Evolutionary conservation across 2,888 invertebrate species (phyloP), one percentile per base, ranked within the genome.

Genomic region (Apamea monoglypha): DNA sequence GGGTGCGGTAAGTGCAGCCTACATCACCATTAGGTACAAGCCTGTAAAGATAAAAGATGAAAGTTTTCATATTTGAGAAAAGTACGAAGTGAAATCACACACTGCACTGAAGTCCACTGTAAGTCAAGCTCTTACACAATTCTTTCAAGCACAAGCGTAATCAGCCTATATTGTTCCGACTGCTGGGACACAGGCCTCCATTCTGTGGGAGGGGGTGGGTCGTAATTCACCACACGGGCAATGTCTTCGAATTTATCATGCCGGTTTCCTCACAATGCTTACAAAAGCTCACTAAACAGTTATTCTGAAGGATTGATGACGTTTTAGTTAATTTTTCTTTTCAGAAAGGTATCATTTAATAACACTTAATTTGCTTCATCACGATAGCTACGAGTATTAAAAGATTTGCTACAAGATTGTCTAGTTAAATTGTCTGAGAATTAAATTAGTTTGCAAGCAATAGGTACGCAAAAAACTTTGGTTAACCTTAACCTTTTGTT

Each of bases 401-500:
- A 80, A 82, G 44, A 69, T 80, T 69, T 61, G 61, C 61, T 67
- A 71, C 21, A 71, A 82, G 66, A 56, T 63, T 40, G 47, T 21
- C 67, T 25, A 61, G 59, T 44, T 59, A 67, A 76, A 84, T 47
- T 68, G 36, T 56, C 64, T 70, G 47, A 70, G 75, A 84, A 72
- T 71, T 36, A 77, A 50, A 80, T 81, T 76, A 76, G 32, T n/a
- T 61, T 61, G 25, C 61, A 81, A 81, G 32, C 2, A 72, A 53
- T 59, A 64, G 69, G 56, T 66, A 18, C 74, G 61, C 66, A 82
- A 86, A 85, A 83, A 86, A 75, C 36, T 44, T 56, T 4, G 29
- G 25, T 59, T 69, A 71, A 71, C 85, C 87, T 88, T 85, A 71
- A 88, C 85, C 73, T 88, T 84, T 81, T 76, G 0, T 53, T 76